These are phyloP conservation scores for Trissolcus basalis DNA, from an alignment of 1,140 invertebrate genomes.

Conservation along the genomic window DNA sequence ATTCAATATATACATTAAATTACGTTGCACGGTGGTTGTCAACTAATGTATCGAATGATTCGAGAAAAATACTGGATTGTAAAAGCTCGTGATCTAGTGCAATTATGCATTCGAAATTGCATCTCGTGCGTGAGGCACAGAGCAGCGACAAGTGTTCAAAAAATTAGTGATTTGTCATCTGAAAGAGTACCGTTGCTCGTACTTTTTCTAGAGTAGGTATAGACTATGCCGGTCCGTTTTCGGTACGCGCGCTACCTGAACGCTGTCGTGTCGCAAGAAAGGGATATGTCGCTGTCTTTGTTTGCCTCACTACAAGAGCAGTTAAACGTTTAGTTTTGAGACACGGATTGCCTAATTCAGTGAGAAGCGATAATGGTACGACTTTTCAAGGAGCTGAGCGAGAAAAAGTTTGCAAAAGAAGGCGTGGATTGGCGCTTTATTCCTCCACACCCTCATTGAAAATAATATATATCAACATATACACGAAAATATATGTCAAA, in stretches of 20 bases:
- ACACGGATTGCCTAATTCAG: slow-evolving; percentile 1
- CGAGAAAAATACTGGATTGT: slow-evolving; percentile 19
- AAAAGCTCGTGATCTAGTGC: slow-evolving; percentile 32
- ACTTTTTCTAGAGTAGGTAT: slow-evolving; percentile 55
- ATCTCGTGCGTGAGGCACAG: slow-evolving; percentile 37
- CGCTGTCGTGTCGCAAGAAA: not conserved
- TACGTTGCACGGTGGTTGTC: slow-evolving; percentile 12
- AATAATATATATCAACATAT: too few species aligned
- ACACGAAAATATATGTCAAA: too few species aligned
- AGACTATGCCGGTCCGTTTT: slow-evolving; percentile 17
- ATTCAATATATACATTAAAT: slow-evolving; percentile 3
- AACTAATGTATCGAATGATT: slow-evolving; percentile 13
- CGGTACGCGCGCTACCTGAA: slow-evolving; percentile 5
- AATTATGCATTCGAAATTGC: slow-evolving; percentile 25
- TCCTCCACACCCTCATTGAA: slow-evolving; percentile 35
- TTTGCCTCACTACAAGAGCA: slow-evolving; percentile 53
- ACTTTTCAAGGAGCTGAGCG: slow-evolving; percentile 1
- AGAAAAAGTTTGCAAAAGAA: slow-evolving; percentile 4
- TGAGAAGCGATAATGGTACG: too few species aligned
- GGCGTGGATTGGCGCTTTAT: slow-evolving; percentile 42
- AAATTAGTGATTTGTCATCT: slow-evolving; percentile 66
- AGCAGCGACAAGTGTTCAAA: slow-evolving; percentile 58
- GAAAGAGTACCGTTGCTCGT: slow-evolving; percentile 52
- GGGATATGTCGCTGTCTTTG: slow-evolving; percentile 14
- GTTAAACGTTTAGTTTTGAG: slow-evolving; percentile 60